Conservation (phyloP, 2,113 vertebrate species). For the Cepphus grylle region DNA sequence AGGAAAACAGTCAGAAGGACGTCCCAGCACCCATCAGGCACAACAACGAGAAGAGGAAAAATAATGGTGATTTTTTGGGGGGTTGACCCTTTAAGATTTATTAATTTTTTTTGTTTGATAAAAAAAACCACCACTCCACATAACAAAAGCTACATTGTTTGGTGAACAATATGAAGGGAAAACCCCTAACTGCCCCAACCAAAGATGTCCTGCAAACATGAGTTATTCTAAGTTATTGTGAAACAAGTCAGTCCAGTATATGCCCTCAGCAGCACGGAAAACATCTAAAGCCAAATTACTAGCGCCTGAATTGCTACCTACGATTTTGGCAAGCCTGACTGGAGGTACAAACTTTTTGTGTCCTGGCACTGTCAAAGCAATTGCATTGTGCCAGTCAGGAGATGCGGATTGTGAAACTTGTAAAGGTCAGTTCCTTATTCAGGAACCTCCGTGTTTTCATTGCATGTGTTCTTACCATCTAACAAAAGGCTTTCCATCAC, state of each 20-base stretch:
- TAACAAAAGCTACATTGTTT: background rate
- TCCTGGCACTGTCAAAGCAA: background rate
- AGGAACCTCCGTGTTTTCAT: background rate
- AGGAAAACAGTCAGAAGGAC: background rate
- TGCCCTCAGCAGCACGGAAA: background rate
- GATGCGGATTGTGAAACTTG: background rate
- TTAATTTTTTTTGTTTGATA: background rate
- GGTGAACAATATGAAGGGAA: background rate
- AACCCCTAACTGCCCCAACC: background rate
- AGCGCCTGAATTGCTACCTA: background rate
- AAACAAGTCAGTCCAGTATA: background rate
- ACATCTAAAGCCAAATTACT: background rate
- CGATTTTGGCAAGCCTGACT: background rate
- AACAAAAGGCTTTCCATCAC: background rate
- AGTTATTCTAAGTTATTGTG: background rate
- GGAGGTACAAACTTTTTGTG: background rate
- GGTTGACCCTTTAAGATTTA: background rate
- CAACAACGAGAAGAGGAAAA: background rate
- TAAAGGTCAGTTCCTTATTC: conserved; percentile 34
- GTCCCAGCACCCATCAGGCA: background rate
- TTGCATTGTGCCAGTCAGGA: background rate
- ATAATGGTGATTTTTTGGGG: rapidly evolving
- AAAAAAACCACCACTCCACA: too few species aligned
- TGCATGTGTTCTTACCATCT: background rate
- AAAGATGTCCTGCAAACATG: background rate